Base-by-base conservation (phyloP, 2,113 vertebrate species). In the Seriola dumerili region DNA sequence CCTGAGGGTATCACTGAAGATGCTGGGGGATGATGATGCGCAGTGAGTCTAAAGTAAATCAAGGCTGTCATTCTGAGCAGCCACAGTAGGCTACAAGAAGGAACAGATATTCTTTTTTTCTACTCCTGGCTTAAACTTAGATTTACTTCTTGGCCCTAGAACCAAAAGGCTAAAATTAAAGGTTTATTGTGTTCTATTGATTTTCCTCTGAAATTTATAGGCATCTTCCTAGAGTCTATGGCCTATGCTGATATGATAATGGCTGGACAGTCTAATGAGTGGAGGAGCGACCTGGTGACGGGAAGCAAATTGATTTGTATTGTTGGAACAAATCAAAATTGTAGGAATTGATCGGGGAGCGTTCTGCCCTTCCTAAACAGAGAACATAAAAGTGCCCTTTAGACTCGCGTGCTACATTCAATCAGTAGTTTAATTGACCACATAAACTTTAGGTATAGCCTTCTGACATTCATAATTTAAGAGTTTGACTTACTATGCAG, bases 121-220 rank as follows among this genome's bases (percentile, higher is more conserved):
- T 55, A 19, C 29, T 65, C 50, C 48, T 25, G 42, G 17, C 21
- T 40, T 61, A 70, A 78, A 80, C 42, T 48, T 59, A 55, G 64
- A 81, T 72, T 72, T 44, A 62, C 11, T 25, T 79, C 25, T 87
- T 62, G 42, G 38, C 65, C 61, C 34, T 25, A 25, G 57, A 70
- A 72, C 32, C 48, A 77, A 70, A 78, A 81, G 48, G 36, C 71
- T 69, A 50, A 81, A 81, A 81, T 67, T 42, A 81, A 48, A 46
- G 23, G 50, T 65, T 57, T 81, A 70, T 65, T 75, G 63, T 62
- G 50, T 57, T 61, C 19, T 55, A 85, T 78, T 74, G 76, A 85
- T 85, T 90, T 85, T 32, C 42, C 46, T 63, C 59, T 76, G 55
- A 77, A 69, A 68, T 61, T 8, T 66, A 81, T 73, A 68, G 52